phyloP scores from a whole-genome alignment of 2,113 vertebrate genomes.

The Toxotes jaculatrix region DNA sequence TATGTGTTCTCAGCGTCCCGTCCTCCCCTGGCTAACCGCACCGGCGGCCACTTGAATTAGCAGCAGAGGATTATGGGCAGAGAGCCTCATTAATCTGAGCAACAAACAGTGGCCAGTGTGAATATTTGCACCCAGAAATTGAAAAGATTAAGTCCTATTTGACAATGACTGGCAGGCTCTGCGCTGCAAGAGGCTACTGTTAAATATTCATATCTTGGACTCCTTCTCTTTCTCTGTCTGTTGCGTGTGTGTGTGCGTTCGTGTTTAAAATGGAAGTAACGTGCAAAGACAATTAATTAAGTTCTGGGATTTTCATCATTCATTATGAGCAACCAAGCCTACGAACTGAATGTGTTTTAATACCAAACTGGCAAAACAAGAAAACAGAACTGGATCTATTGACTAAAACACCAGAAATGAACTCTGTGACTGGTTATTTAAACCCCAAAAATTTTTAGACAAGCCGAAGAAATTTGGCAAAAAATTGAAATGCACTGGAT shows the following conservation, averaged over 20 bases:
- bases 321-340: slow-evolving; percentile 21
- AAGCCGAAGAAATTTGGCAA: background rate
- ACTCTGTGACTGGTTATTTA: background rate
- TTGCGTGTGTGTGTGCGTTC: slow-evolving; percentile 17
- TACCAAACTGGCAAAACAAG: slow-evolving; percentile 19
- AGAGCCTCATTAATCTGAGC: slow-evolving; percentile 98
- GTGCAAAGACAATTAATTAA: slow-evolving; percentile 36
- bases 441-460: background rate
- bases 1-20: slow-evolving; percentile 88
- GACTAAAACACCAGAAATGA: background rate
- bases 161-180: slow-evolving; percentile 98
- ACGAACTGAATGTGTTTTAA: background rate
- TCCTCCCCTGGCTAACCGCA: slow-evolving; percentile 85
- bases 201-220: slow-evolving; percentile 98
- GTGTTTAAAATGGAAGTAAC: slow-evolving; percentile 38
- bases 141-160: slow-evolving; percentile 99
- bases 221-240: slow-evolving; percentile 44
- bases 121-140: slow-evolving; percentile 99
- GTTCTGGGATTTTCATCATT: slow-evolving; percentile 31
- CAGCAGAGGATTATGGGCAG: slow-evolving; percentile 98
- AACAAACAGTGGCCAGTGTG: slow-evolving; percentile 99
- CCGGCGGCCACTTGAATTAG: slow-evolving; percentile 99
- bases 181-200: slow-evolving; percentile 96
- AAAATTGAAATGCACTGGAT: background rate
- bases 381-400: background rate